Conservation (phyloP, 2,888 invertebrate species). For the Micoletzkya japonica region DNA sequence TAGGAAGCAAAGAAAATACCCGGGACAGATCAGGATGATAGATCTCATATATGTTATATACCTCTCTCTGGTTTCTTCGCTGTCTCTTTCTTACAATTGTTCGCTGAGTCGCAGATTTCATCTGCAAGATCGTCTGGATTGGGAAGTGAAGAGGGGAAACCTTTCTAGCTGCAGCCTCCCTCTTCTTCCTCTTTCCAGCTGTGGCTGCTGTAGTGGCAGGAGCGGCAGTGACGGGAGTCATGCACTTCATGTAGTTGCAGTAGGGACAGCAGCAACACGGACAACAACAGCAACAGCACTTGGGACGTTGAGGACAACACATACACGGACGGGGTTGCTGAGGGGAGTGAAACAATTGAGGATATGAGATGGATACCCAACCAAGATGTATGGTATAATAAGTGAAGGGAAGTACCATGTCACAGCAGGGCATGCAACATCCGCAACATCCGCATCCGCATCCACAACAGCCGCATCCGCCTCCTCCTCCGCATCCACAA, state of each 20-base stretch:
- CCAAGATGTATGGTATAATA: not conserved
- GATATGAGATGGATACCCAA: not conserved
- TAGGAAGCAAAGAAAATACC: not conserved
- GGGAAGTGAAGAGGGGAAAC: not conserved
- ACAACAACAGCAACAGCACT: constrained; percentile 12
- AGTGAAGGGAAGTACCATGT: constrained; percentile 1
- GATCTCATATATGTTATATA: not conserved
- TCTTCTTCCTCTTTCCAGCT: constrained; percentile 5
- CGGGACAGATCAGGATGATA: not conserved
- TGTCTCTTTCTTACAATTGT: not conserved
- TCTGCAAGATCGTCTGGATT: not conserved
- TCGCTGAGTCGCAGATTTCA: constrained; percentile 13
- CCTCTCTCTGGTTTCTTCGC: not conserved
- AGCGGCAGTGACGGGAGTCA: not conserved
- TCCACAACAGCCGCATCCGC: not conserved
- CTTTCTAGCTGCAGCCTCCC: not conserved
- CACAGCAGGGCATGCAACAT: constrained; percentile 21
- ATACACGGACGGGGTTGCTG: constrained; percentile 26
- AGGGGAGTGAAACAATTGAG: not conserved
- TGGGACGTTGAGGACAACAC: constrained; percentile 18
- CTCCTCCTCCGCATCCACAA: constrained; percentile 6
- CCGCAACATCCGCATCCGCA: constrained; percentile 5
- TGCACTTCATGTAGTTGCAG: constrained; percentile 26
- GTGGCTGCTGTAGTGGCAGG: not conserved
- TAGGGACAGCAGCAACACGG: constrained; percentile 23